A percentile compares a stretch with the other conserved stretches of the same genome.
phyloP scores from a whole-genome alignment of 2,888 invertebrate genomes.

The Andrena dorsata region DNA sequence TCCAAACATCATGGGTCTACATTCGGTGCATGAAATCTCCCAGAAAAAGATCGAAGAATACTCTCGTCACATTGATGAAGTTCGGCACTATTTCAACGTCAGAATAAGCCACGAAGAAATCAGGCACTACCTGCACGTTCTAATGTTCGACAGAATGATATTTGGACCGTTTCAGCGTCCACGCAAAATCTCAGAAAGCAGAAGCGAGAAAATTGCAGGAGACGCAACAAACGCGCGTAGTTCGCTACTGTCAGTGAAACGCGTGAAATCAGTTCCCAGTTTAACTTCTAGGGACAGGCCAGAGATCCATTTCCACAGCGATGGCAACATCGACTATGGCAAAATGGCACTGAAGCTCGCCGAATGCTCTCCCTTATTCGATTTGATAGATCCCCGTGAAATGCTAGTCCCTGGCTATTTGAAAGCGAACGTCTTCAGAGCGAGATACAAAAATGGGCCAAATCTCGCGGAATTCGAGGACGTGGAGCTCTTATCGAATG shows the following conservation, averaged over 20 bases:
- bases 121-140: slow-evolving; percentile 54
- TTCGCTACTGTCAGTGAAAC: not conserved
- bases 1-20: slow-evolving; percentile 59
- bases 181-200: not conserved
- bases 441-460: not conserved
- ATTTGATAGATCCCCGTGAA: slow-evolving; percentile 67
- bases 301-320: slow-evolving; percentile 38
- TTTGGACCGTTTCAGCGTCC: not conserved
- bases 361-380: slow-evolving; percentile 69
- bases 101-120: slow-evolving; percentile 37
- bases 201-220: not conserved
- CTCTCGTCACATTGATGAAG: slow-evolving; percentile 39
- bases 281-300: not conserved
- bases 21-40: slow-evolving; percentile 24
- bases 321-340: slow-evolving; percentile 49
- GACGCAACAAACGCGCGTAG: not conserved
- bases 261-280: slow-evolving; percentile 16
- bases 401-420: slow-evolving; percentile 67
- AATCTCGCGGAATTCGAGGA: slow-evolving; percentile 68
- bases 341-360: slow-evolving; percentile 24
- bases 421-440: slow-evolving; percentile 43
- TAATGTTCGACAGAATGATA: slow-evolving; percentile 62
- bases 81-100: slow-evolving; percentile 23
- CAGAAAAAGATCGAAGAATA: slow-evolving; percentile 35
- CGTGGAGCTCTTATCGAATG: slow-evolving; percentile 64